Conservation (phyloP, 1,140 invertebrate genomes). For the Aphelenchoides avenae region DNA sequence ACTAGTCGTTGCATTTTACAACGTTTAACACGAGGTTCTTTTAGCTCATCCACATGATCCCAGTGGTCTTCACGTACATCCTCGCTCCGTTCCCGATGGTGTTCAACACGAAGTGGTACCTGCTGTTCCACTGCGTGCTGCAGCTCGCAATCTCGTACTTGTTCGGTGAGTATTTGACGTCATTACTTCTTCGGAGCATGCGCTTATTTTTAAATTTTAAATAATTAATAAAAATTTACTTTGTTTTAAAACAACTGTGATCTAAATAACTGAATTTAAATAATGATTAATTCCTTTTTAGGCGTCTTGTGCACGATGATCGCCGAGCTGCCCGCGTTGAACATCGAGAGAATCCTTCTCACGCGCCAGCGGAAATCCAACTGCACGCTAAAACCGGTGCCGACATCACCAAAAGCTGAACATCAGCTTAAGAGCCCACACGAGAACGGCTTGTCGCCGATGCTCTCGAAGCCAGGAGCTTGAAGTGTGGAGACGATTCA, state of each 20-base stretch:
- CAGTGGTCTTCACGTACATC: constrained; percentile 57
- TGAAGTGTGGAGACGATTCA: neutral
- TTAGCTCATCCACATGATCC: constrained; percentile 58
- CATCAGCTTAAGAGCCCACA: neutral
- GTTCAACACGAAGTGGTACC: constrained; percentile 43
- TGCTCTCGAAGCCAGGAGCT: constrained; percentile 1
- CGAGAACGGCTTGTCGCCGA: neutral
- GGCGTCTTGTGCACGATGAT: constrained; percentile 48
- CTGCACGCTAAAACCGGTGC: constrained; percentile 20
- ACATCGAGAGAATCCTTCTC: constrained; percentile 52
- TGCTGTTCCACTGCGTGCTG: constrained; percentile 51
- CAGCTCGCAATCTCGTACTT: constrained; percentile 52
- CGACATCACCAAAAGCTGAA: constrained; percentile 24
- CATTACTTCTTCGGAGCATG: neutral
- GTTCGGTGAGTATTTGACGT: constrained; percentile 36
- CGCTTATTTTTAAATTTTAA: constrained; percentile 5
- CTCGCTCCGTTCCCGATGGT: constrained; percentile 52
- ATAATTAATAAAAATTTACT: constrained; percentile 5
- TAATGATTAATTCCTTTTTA: constrained; percentile 8
- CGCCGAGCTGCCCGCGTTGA: constrained; percentile 52
- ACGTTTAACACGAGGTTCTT: too few relatives aligned
- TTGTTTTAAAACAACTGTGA: constrained; percentile 1
- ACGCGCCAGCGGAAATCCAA: neutral
- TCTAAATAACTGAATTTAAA: constrained; percentile 17
- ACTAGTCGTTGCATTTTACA: too few relatives aligned